phyloP scores from a whole-genome alignment of 2,888 invertebrate species.

The Acheta domesticus region DNA sequence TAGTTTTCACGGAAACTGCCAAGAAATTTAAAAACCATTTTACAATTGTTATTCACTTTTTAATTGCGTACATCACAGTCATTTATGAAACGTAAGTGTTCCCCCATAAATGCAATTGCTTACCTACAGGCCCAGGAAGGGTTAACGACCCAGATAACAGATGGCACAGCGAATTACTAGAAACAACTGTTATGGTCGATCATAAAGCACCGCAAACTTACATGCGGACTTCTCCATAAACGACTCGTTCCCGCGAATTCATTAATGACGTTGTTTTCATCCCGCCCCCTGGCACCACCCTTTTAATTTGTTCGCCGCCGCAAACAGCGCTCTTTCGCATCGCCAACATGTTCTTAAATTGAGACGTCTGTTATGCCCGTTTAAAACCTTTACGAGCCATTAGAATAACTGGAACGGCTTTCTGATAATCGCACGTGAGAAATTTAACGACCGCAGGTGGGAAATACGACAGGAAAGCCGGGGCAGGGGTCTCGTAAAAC shows the following conservation, averaged over 20 bases:
- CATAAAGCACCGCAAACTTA: too few relatives aligned
- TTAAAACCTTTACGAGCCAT: neutral
- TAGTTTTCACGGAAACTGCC: too few relatives aligned
- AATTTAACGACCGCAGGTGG: conserved; percentile 18
- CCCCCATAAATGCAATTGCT: too few relatives aligned
- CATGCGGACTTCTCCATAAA: too few relatives aligned
- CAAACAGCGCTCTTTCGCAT: neutral
- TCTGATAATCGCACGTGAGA: conserved; percentile 3
- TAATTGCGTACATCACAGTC: too few relatives aligned
- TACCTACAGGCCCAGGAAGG: too few relatives aligned
- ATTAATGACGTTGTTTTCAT: neutral
- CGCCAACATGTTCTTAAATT: neutral
- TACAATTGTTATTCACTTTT: too few relatives aligned
- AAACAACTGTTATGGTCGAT: too few relatives aligned
- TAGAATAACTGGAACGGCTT: neutral
- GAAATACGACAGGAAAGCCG: neutral
- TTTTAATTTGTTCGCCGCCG: neutral
- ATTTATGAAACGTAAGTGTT: too few relatives aligned
- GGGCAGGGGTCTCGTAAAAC: neutral
- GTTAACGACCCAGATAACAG: too few relatives aligned
- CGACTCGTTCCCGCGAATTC: neutral
- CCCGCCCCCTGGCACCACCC: neutral
- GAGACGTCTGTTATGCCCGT: neutral
- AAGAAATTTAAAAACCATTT: too few relatives aligned
- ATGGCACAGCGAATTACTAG: too few relatives aligned